Conservation (phyloP, 2,888 invertebrate species). For the Crematogaster levior region DNA sequence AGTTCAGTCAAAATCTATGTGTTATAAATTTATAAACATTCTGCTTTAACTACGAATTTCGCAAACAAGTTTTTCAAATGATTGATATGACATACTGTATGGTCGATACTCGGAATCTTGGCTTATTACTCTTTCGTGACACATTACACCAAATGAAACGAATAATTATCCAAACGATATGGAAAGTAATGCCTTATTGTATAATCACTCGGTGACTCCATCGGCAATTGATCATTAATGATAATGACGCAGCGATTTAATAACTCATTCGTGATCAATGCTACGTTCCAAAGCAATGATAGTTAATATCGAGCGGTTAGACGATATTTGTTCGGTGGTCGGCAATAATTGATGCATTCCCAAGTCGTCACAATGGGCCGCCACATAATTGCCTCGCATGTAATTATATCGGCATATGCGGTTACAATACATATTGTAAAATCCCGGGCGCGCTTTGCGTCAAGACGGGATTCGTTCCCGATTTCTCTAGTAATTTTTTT, state of each 20-base stretch:
- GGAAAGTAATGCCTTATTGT: not conserved
- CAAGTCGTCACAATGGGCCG: slow-evolving; percentile 40
- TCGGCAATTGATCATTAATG: slow-evolving; percentile 27
- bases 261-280: slow-evolving; percentile 24
- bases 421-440: slow-evolving; percentile 32
- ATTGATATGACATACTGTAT: not conserved
- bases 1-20: slow-evolving; percentile 25
- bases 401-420: slow-evolving; percentile 41
- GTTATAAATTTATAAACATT: slow-evolving; percentile 3
- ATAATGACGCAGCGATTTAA: slow-evolving; percentile 35
- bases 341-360: slow-evolving; percentile 43
- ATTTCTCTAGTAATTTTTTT: slow-evolving; percentile 48
- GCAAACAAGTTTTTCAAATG: not conserved
- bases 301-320: slow-evolving; percentile 49
- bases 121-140: slow-evolving; percentile 8
- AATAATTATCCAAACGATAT: not conserved
- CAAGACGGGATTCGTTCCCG: not conserved
- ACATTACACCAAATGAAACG: not conserved
- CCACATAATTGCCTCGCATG: slow-evolving; percentile 34
- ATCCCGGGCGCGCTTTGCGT: not conserved
- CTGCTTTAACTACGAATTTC: not conserved
- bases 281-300: slow-evolving; percentile 29
- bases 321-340: slow-evolving; percentile 35
- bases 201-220: slow-evolving; percentile 11
- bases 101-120: not conserved